Evolutionary conservation across 2,797 vertebrate species (phyloP).

Genomic region (Hemibagrus guttatus): DNA sequence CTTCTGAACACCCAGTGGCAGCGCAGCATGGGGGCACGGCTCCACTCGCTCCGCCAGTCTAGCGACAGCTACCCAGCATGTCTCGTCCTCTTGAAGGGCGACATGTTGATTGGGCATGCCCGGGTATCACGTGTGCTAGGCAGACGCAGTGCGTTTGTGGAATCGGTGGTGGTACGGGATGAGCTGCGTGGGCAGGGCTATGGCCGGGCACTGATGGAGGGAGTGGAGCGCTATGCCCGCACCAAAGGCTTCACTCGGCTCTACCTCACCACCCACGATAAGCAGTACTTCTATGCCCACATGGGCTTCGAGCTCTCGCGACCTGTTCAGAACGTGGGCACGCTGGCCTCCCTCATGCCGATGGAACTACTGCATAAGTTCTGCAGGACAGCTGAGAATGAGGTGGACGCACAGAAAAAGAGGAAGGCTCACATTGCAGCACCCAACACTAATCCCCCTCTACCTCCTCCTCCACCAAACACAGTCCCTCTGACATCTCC

Average conservation of each 20-base stretch:
- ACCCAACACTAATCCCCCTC: neutral
- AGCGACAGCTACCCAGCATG: conserved; percentile 84
- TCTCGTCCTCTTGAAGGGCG: conserved; percentile 78
- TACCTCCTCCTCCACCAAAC: conserved; percentile 3
- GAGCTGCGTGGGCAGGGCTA: conserved; percentile 85
- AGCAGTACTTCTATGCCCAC: conserved; percentile 90
- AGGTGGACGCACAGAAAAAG: conserved; percentile 2
- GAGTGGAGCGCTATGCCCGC: conserved; percentile 82
- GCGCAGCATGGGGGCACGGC: conserved; percentile 83
- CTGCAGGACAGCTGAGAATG: conserved; percentile 57
- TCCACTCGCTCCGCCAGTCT: conserved; percentile 87
- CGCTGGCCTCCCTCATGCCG: conserved; percentile 76
- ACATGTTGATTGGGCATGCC: conserved; percentile 84
- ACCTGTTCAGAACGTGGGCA: conserved; percentile 85
- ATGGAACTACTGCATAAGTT: conserved; percentile 78
- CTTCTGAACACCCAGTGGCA: conserved; percentile 91
- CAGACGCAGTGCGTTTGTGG: conserved; percentile 81
- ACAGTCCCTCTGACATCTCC: neutral
- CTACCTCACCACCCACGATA: conserved; percentile 90
- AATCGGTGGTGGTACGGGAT: conserved; percentile 87
- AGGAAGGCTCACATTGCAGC: neutral
- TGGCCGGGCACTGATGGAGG: conserved; percentile 87
- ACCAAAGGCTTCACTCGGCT: conserved; percentile 77
- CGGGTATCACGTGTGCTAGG: conserved; percentile 83
- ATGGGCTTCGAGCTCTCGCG: conserved; percentile 81